Base-by-base conservation (phyloP, 1,140 invertebrate genomes). In the Phymastichus coffea region DNA sequence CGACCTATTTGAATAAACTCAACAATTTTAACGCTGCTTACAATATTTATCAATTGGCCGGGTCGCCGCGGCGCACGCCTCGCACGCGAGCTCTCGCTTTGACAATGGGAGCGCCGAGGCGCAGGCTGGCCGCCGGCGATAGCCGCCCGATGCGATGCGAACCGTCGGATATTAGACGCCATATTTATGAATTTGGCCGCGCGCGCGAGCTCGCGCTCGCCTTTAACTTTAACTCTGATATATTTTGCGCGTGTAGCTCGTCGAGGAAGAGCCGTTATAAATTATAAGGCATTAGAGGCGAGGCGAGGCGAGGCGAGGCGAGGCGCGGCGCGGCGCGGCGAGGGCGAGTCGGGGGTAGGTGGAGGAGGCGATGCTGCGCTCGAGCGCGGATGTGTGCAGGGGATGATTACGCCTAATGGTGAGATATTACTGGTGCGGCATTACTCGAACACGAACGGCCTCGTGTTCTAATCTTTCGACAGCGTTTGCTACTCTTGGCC, bases 371-470 rank as follows among this genome's bases (percentile, higher is more conserved):
- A 37, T 54, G 58, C 63, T 74, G 70, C 71, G 67, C 66, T 67
- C 61, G 68, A 63, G 64, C 66, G 66, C 70, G 74, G 71, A 75
- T 77, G 75, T 79, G 73, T 76, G 75, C 61, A 74, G 72, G 71
- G 76, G 76, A 78, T 80, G 78, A 80, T 80, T 80, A 80, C 78
- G 73, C 76, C 76, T 80, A 80, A 80, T 80, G 78, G 76, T 80
- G 78, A 80, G 76, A 80, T 80, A 80, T 80, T 77, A 79, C 77
- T 74, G 70, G 67, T 69, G 70, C 66, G 70, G 74, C 71, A 76
- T 79, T 78, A 78, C 75, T 78, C 76, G 76, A 70, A 79, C 76
- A 79, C 71, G 70, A 71, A 67, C 70, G 70, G 66, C 44, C 41
- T 69, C 71, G 68, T 79, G 78, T 79, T 77, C 74, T 79, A 80